These are phyloP conservation scores for Sturnus vulgaris DNA, from an alignment of 2,113 vertebrate genomes.

Conservation along the genomic window DNA sequence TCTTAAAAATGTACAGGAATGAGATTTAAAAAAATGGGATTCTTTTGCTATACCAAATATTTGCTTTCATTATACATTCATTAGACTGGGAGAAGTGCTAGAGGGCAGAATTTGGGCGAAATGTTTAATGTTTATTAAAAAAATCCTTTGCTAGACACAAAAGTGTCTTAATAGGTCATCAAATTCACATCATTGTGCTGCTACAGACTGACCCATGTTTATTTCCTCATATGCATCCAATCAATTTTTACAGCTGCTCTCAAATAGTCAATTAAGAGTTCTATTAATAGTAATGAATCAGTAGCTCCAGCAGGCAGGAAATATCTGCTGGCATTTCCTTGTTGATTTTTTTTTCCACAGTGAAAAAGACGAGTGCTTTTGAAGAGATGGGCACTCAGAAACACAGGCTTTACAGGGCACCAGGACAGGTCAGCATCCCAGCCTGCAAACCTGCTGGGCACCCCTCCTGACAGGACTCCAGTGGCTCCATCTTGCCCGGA, in stretches of 20 bases:
- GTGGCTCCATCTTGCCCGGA: not conserved
- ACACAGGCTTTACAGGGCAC: not conserved
- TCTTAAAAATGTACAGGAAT: conserved; percentile 23
- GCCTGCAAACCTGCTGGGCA: not conserved
- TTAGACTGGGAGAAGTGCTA: not conserved
- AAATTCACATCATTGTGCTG: not conserved
- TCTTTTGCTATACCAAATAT: conserved; percentile 22
- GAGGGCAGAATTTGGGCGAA: not conserved
- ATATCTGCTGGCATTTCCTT: not conserved
- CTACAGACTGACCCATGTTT: not conserved
- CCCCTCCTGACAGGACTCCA: not conserved
- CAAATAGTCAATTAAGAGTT: conserved; percentile 26
- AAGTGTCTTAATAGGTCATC: conserved; percentile 8
- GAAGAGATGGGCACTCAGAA: not conserved
- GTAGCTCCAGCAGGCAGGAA: not conserved
- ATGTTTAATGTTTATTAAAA: conserved; percentile 32
- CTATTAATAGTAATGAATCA: conserved; percentile 28
- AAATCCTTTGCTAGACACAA: not conserved
- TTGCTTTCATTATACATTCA: conserved; percentile 33
- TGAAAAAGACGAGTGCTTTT: not conserved
- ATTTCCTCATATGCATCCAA: conserved; percentile 31
- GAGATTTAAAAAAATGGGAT: not conserved
- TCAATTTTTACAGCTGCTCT: conserved; percentile 37
- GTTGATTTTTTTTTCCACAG: not conserved
- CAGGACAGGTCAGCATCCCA: not conserved